Percentiles rank a stretch among this genome's conserved stretches.
These are phyloP conservation scores for Poliocrania exsul DNA, from an alignment of 2,797 vertebrate species.

Conservation along the genomic window DNA sequence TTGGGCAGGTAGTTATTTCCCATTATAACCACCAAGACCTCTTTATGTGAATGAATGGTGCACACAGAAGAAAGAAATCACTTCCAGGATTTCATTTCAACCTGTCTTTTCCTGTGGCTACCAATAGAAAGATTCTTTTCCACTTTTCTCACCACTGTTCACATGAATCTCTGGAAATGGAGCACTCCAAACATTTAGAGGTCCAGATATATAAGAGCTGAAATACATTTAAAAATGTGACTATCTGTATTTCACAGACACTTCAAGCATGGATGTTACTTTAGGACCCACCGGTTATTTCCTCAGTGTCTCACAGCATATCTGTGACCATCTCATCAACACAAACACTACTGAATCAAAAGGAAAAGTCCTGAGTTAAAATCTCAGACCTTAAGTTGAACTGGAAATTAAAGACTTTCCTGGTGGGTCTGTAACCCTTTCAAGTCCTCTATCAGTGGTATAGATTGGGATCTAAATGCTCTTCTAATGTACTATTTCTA, in stretches of 20 bases:
- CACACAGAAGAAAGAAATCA: not conserved
- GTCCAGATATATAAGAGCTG: not conserved
- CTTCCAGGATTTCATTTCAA: not conserved
- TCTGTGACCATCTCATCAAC: not conserved
- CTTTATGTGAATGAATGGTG: not conserved
- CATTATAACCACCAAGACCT: not conserved
- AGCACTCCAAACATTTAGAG: not conserved
- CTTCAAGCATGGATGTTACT: not conserved
- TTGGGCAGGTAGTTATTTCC: not conserved
- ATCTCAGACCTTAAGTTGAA: not conserved
- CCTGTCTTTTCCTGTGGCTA: not conserved
- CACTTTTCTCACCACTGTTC: not conserved
- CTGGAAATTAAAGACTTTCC: not conserved
- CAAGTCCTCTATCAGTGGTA: not conserved
- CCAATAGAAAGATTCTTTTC: not conserved
- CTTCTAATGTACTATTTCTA: not conserved
- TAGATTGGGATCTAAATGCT: not conserved
- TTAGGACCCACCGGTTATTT: not conserved
- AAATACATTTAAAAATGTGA: not conserved
- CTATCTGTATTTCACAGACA: not conserved
- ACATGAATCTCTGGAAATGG: not conserved
- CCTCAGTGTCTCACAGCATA: not conserved
- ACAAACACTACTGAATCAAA: not conserved
- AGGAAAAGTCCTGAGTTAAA: not conserved
- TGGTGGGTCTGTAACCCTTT: not conserved